Evolutionary conservation across 2,797 vertebrate genomes (phyloP).

Genomic region (Bucorvus abyssinicus): DNA sequence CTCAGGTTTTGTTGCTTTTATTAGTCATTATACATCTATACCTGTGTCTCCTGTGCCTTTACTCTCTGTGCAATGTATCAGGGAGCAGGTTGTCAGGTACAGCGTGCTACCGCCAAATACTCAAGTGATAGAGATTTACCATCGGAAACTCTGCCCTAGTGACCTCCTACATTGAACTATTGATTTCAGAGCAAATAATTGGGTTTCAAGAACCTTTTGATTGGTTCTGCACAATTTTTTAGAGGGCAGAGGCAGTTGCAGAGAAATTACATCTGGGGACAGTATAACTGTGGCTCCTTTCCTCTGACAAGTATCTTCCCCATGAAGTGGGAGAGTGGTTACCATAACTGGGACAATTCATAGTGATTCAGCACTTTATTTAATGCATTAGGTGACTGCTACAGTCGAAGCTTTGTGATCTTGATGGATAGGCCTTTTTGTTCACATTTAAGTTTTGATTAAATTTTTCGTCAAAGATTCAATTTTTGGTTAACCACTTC

Average conservation of each 20-base stretch:
- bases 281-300: background rate
- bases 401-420: background rate
- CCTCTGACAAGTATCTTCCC: background rate
- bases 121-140: background rate
- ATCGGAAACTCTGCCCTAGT: background rate
- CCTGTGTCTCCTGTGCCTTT: background rate
- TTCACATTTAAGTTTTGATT: slow-evolving; percentile 31
- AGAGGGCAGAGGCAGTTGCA: background rate
- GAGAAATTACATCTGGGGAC: background rate
- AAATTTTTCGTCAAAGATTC: slow-evolving; percentile 44
- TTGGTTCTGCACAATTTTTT: background rate
- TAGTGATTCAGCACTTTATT: slow-evolving; percentile 4
- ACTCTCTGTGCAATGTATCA: background rate
- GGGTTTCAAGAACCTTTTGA: slow-evolving; percentile 3
- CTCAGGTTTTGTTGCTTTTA: background rate
- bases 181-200: slow-evolving; percentile 40
- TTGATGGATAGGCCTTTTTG: slow-evolving; percentile 21
- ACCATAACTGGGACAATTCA: background rate
- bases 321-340: background rate
- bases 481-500: slow-evolving; percentile 29
- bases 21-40: background rate
- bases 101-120: background rate
- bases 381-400: background rate
- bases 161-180: background rate
- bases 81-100: background rate